Evolutionary conservation across 64 coral and sea anemone species (phyloP).

Genomic region (Pachyseris speciosa): DNA sequence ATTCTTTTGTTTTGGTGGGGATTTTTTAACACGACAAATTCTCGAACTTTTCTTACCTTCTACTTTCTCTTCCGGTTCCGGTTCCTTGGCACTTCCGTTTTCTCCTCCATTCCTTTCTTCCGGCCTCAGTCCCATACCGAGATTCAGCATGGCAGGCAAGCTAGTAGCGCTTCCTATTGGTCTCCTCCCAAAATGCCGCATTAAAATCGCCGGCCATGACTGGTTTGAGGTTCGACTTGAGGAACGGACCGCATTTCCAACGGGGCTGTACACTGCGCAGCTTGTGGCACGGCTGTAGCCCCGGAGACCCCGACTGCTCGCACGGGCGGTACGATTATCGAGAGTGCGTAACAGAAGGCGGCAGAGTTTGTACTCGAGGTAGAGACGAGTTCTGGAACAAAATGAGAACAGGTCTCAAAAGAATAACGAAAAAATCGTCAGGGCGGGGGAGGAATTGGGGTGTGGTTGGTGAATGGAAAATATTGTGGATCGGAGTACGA

Average conservation of each 20-base stretch:
- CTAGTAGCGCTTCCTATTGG: constrained; percentile 95
- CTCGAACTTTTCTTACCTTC: neutral
- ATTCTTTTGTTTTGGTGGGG: too few species aligned
- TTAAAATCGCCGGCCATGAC: constrained; percentile 85
- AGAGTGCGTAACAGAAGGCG: constrained; percentile 91
- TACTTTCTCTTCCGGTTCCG: neutral
- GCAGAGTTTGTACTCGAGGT: constrained; percentile 94
- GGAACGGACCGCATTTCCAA: constrained; percentile 44
- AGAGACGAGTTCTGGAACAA: constrained; percentile 72
- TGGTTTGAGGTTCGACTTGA: constrained; percentile 73
- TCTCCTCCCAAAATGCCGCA: constrained; percentile 73
- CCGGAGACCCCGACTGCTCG: constrained; percentile 82
- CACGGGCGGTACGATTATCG: constrained; percentile 63
- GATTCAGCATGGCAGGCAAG: constrained; percentile 82
- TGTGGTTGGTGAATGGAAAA: too few species aligned
- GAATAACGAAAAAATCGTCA: too few species aligned
- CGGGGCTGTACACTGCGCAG: constrained; percentile 53
- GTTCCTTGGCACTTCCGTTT: constrained; percentile 24
- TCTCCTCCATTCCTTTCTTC: neutral
- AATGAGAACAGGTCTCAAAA: neutral
- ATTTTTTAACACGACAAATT: neutral
- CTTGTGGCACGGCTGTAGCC: constrained; percentile 90
- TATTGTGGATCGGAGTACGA: too few species aligned
- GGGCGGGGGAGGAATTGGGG: too few species aligned
- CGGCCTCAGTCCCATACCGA: constrained; percentile 52